Evolutionary conservation across 2,888 invertebrate species (phyloP), one percentile per base, ranked within the genome.

Genomic region (Nasonovia ribisnigri): DNA sequence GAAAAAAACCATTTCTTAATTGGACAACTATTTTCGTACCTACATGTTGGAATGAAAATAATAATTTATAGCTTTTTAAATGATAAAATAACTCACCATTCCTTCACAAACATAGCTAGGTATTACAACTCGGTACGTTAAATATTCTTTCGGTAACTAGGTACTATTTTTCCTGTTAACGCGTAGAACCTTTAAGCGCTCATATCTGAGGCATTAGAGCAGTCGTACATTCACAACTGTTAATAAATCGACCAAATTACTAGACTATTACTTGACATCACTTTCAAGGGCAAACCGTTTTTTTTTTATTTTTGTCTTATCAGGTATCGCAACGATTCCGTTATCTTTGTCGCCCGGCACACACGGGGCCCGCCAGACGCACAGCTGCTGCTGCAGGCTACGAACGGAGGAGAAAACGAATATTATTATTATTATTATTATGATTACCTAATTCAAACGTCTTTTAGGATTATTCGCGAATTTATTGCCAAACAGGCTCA

Each of bases 271-370:
- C 89, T 93, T 89, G 57, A 84, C 89, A 46, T 89, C 89, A 36
- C 36, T 93, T 93, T 93, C 93, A 93, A 93, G 93, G 93, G 54
- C 93, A 88, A 93, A 89, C 89, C 93, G 46, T 92, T 92, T 89
- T 42, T 89, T 42, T 51, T 91, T 86, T 92, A 92, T 87, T 92
- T 87, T 92, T 20, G 46, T 92, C 48, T 87, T 86, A 91, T 86
- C 91, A 36, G 77, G 36, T 36, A 77, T 77, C 20, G 6, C 77
- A 77, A 77, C 77, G 36, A 36, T 77, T 36, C 20, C 6, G 77
- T 77, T 77, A 77, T 77, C 77, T 36, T 77, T 20, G 36, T 77
- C 20, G 20, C 36, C 36, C n/a, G 77, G 77, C 16, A 77, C 20
- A 77, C 67, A 36, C n/a, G 24, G n/a, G 36, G 2, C 36, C 36